Base-by-base conservation (phyloP, 2,888 invertebrate genomes). In the Punctoribates punctum region DNA sequence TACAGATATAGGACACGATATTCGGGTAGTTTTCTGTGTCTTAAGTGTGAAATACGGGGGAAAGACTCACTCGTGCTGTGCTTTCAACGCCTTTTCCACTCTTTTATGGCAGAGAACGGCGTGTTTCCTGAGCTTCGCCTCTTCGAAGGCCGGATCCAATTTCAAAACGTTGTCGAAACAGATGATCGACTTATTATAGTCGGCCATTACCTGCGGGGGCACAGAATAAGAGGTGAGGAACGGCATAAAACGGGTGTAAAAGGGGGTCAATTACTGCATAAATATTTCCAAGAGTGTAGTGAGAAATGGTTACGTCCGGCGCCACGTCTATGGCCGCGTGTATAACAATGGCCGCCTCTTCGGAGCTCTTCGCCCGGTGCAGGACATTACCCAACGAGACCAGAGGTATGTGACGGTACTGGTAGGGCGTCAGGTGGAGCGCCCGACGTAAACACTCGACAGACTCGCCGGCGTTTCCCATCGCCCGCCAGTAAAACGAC, bases 391-490 rank as follows among this genome's bases (percentile, higher is more conserved):
- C 92, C 82, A 92, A 84, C 81, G 89, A 90, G 75, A 91, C 85
- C 48, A 92, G 84, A 0, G 91, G 89, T 73, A 92, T 87, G 82
- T 91, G 90, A 83, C 89, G 89, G 82, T 88, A 89, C 80, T 87
- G 84, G 81, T 91, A 88, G 70, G 91, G 90, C 74, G 90, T 89
- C 84, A 88, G 89, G 83, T 90, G 89, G 75, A 93, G 87, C 34
- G 92, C 90, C 77, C 91, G 85, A 48, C 92, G 86, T 77, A 89
- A 87, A 84, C 93, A 93, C 81, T 93, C 91, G 74, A 92, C 84
- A n/a, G 92, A 91, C 81, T 90, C 89, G n/a, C 87, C 87, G 0
- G 90, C 88, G 82, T 90, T 87, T 17, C 92, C 92, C 81, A 87
- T 87, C 0, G 89, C 88, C 79, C 91, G 86, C 92, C 92, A 93